Percentiles rank a stretch among this genome's conserved stretches.
These are phyloP conservation scores for Acutogordius australiensis DNA, from an alignment of 2,888 invertebrate species.

Conservation along the genomic window DNA sequence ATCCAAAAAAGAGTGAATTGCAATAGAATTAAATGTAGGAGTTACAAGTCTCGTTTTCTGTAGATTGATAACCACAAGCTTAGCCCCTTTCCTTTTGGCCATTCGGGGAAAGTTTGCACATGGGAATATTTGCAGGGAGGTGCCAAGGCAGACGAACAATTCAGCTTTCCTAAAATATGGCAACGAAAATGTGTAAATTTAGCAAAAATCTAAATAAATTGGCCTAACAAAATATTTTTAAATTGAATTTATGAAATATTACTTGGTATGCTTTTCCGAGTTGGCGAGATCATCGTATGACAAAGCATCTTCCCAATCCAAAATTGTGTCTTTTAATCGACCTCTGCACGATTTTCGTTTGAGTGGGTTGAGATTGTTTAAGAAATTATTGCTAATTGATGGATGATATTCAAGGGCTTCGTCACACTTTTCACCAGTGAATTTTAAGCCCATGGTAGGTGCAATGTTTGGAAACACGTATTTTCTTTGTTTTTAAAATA, in stretches of 20 bases:
- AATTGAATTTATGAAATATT: neutral
- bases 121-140: constrained; percentile 86
- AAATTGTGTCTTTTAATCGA: constrained; percentile 50
- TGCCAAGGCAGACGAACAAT: constrained; percentile 67
- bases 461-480: constrained; percentile 15
- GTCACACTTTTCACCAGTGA: constrained; percentile 21
- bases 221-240: neutral
- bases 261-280: constrained; percentile 12
- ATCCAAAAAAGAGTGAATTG: no score
- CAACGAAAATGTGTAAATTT: no score
- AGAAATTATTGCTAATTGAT: no score
- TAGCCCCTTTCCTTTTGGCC: constrained; percentile 52
- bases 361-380: neutral
- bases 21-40: no score
- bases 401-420: constrained; percentile 18
- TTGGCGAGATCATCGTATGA: constrained; percentile 50
- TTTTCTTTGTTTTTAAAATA: neutral
- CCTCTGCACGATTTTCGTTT: constrained; percentile 32
- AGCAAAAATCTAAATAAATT: no score
- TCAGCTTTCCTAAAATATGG: constrained; percentile 62
- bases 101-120: constrained; percentile 68
- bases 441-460: constrained; percentile 22
- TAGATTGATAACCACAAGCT: constrained; percentile 66
- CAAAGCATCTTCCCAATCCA: constrained; percentile 85
- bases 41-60: constrained; percentile 89